Conservation (phyloP, 2,113 vertebrate genomes). For the Chloroceryle aenea region DNA sequence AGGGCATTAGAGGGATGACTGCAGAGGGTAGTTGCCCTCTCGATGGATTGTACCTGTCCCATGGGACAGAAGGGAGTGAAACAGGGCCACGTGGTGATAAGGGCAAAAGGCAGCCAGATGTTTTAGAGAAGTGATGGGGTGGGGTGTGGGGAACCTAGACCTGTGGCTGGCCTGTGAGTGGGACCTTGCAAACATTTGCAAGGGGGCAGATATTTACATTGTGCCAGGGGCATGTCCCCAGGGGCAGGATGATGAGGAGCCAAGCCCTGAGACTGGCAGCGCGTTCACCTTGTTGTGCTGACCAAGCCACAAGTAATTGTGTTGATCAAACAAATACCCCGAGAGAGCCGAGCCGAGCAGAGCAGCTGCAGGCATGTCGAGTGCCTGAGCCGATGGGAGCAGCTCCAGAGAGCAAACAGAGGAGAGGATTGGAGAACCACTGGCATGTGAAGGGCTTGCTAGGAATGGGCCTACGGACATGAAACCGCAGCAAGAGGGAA, state of each 20-base stretch:
- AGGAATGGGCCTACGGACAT: slow-evolving; percentile 9
- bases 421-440: not conserved
- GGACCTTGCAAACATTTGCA: not conserved
- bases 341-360: not conserved
- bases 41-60: not conserved
- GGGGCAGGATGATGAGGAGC: not conserved
- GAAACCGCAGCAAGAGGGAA: not conserved
- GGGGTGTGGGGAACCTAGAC: not conserved
- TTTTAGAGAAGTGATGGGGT: accelerated
- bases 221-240: not conserved
- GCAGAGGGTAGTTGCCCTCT: not conserved
- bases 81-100: accelerated
- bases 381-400: not conserved
- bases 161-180: not conserved
- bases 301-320: not conserved
- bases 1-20: not conserved
- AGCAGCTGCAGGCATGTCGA: slow-evolving; percentile 28
- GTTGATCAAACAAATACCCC: slow-evolving; percentile 8
- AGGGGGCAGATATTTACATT: not conserved
- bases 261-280: not conserved
- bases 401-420: slow-evolving; percentile 26
- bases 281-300: not conserved
- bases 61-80: not conserved
- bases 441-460: slow-evolving; percentile 18
- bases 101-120: not conserved